Base-by-base conservation (phyloP, 2,888 invertebrate species). In the Lissocephala sabroskyi region DNA sequence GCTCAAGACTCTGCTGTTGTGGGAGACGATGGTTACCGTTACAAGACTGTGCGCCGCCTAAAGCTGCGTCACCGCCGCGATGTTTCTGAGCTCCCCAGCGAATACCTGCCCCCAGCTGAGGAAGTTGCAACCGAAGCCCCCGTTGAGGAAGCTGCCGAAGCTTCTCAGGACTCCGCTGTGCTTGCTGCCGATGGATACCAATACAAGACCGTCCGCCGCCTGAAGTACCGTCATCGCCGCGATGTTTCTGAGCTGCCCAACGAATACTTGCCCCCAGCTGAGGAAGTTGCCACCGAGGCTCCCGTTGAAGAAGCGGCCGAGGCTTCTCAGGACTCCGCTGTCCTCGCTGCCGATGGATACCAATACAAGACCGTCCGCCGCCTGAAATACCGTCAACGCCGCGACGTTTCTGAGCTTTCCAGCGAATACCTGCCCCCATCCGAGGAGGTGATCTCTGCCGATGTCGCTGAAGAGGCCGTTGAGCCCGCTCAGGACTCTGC, bases 61-160 rank as follows among this genome's bases (percentile, higher is more conserved):
- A 73, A 68, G 29, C 67, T 61, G 23, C 60, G 73, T 17, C 58
- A 57, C 0, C 74, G 74, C 32, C 68, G 68, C 43, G 67, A 74
- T 62, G 65, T 73, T 0, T 61, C 51, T 0, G 74, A 73, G 37
- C 35, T 67, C 14, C 48, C 53, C 29, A 58, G 54, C 3, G 44
- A 59, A 0, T 67, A 70, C 19, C 32, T 59, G 29, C 56, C 61
- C 2, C 54, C 61, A 0, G 17, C 53, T 2, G 53, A 51, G 35
- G 56, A 56, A 35, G 43, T 30, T 4, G 4, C 32, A 0, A 37
- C 43, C 1, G 67, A 70, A 36, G 48, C 36, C 4, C 40, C 55
- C 2, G 41, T 43, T 18, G 41, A 37, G 1, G 52, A 52, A 29
- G 44, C 41, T 2, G n/a, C n/a, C n/a, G 52, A 52, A 33, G 44